Evolutionary conservation across 2,113 vertebrate species (phyloP), one percentile per base, ranked within the genome.

Genomic region (Tetrao urogallus): DNA sequence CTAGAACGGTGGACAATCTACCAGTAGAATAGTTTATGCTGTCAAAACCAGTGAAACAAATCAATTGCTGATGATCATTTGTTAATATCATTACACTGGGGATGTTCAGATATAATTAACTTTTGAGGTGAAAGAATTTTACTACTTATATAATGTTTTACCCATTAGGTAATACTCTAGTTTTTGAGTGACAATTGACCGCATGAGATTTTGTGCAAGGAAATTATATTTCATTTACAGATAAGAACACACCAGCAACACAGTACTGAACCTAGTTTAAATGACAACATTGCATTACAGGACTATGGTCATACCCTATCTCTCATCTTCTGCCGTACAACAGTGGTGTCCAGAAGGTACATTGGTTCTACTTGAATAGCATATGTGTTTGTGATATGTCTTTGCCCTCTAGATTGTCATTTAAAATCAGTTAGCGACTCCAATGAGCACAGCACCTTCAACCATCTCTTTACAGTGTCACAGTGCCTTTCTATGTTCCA

Each of bases 1-100:
- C 69, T 77, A 94, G 79, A 72, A 82, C 42, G 52, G 58, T 74
- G 66, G 56, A 74, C 45, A 45, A 22, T 47, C 73, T 96, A 81
- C 82, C 66, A 83, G 72, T 71, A 79, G 64, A 89, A 65, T 85
- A 67, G 36, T 56, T 90, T 82, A 57, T 94, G 42, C 30, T 86
- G 57, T 91, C 93, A 80, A 89, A 38, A 52, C 89, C 94, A 94
- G 91, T 85, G 92, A 93, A 91, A 77, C 12, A 82, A 81, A 94
- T 83, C 82, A 80, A 85, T 80, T 73, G 86, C n/a, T 76, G 60
- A 48, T 50, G 36, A 79, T 18, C 47, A 80, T 7, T 92, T 42
- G 87, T 27, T 75, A 36, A 82, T 89, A 20, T 89, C 24, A 87
- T 89, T 86, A 67, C 16, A 38, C 20, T 74, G 45, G 15, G 10